phyloP scores from a whole-genome alignment of 2,113 vertebrate genomes.

The Nannobrachium achirus region DNA sequence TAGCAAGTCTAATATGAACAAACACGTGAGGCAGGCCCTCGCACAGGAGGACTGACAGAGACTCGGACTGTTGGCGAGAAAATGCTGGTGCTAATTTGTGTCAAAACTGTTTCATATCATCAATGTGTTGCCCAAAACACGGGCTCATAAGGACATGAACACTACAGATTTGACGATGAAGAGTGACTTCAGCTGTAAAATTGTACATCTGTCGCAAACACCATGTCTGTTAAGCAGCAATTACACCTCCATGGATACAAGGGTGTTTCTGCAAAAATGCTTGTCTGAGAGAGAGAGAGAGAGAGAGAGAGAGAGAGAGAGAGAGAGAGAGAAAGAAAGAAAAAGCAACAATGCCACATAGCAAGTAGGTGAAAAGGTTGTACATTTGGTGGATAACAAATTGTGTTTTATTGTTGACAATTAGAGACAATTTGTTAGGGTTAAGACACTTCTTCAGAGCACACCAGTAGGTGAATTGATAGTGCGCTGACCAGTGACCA shows the following conservation, averaged over 20 bases:
- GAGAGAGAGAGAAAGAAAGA: constrained; percentile 17
- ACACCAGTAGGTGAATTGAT: no score
- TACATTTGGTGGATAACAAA: constrained; percentile 26
- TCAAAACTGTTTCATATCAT: constrained; percentile 24
- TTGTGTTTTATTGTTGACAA: constrained; percentile 17
- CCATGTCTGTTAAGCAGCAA: constrained; percentile 30
- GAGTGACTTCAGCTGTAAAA: constrained; percentile 27
- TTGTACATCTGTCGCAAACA: not conserved
- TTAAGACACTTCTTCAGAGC: no score
- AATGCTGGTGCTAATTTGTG: constrained; percentile 39
- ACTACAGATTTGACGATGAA: constrained; percentile 27
- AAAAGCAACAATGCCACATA: constrained; percentile 3
- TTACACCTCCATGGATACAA: constrained; percentile 27
- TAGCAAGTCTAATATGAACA: constrained; percentile 77
- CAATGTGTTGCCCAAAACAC: constrained; percentile 33
- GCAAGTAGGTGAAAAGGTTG: not conserved
- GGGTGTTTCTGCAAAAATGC: constrained; percentile 15
- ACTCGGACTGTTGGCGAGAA: constrained; percentile 18
- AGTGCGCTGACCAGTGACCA: no score
- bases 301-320: constrained; percentile 14
- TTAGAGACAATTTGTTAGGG: not conserved
- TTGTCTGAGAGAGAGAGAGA: constrained; percentile 37
- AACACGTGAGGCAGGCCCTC: constrained; percentile 40
- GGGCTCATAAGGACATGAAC: constrained; percentile 34
- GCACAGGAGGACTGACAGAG: constrained; percentile 34